Conservation (phyloP, 2,113 vertebrate genomes). For the Ailuropoda melanoleuca region DNA sequence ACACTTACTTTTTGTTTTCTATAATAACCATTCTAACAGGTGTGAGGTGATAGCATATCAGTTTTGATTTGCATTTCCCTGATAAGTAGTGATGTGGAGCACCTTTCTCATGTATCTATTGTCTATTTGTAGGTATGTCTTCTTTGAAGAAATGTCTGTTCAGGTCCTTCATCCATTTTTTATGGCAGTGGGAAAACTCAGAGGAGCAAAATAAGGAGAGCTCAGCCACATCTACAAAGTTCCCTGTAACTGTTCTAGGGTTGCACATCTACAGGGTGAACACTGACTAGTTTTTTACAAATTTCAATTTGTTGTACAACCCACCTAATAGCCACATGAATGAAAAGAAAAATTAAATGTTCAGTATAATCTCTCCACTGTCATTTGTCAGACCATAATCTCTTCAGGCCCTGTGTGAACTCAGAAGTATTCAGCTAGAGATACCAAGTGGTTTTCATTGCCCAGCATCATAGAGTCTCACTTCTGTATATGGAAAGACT, state of each 20-base stretch:
- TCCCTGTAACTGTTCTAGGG: background rate
- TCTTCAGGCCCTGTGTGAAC: background rate
- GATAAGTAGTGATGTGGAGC: background rate
- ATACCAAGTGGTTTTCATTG: background rate
- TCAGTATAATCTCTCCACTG: background rate
- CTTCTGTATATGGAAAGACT: background rate
- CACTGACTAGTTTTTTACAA: background rate
- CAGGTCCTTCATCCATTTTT: background rate
- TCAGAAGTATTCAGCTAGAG: background rate
- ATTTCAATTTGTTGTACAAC: background rate
- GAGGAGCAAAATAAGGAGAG: background rate
- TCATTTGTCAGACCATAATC: background rate
- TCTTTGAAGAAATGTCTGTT: background rate
- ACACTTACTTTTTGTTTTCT: background rate
- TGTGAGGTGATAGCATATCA: background rate
- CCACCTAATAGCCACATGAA: background rate
- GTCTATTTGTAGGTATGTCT: background rate
- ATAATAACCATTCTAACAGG: background rate
- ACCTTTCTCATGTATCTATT: background rate
- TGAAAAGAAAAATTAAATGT: background rate
- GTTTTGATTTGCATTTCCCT: background rate
- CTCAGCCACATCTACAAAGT: background rate
- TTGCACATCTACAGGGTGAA: background rate
- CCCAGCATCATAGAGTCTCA: background rate
- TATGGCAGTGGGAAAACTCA: background rate